These are phyloP conservation scores for Zygogramma bicolorata DNA, from an alignment of 2,888 invertebrate genomes.

Conservation along the genomic window DNA sequence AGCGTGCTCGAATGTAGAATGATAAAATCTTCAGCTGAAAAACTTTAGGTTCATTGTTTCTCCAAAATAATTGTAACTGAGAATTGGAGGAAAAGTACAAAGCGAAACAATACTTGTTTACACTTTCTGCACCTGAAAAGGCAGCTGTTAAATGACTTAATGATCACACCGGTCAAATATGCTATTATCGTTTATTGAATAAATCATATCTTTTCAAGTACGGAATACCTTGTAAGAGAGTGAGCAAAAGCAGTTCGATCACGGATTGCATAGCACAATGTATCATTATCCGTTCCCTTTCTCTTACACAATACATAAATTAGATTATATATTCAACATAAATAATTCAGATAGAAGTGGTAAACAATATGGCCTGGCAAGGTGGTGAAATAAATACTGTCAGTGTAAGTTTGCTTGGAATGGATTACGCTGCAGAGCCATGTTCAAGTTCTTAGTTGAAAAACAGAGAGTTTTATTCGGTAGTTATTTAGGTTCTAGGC, in stretches of 20 bases:
- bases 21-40: slow-evolving; percentile 35
- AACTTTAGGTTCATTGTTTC: slow-evolving; percentile 33
- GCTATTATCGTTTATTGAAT: slow-evolving; percentile 26
- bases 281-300: slow-evolving; percentile 58
- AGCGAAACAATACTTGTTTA: background rate
- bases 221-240: slow-evolving; percentile 15
- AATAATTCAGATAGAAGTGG: slow-evolving; percentile 46
- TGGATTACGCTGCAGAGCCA: background rate
- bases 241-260: slow-evolving; percentile 42
- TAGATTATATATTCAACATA: slow-evolving; percentile 42
- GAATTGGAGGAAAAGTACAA: background rate
- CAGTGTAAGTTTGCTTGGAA: background rate
- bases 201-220: slow-evolving; percentile 29
- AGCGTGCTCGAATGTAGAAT: slow-evolving; percentile 18
- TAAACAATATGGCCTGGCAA: slow-evolving; percentile 37
- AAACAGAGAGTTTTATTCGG: no score
- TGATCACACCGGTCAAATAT: slow-evolving; percentile 29
- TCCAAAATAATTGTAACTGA: slow-evolving; percentile 20
- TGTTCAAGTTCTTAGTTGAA: no score
- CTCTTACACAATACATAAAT: slow-evolving; percentile 52
- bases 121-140: slow-evolving; percentile 32
- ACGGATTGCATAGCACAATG: slow-evolving; percentile 56
- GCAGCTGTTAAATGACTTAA: slow-evolving; percentile 29
- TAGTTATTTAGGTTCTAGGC: no score
- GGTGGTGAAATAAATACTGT: background rate